A percentile compares a stretch with the other conserved stretches of the same genome.
phyloP scores from a whole-genome alignment of 92 coral and sea anemone genomes.

The Epizoanthus scotinus region DNA sequence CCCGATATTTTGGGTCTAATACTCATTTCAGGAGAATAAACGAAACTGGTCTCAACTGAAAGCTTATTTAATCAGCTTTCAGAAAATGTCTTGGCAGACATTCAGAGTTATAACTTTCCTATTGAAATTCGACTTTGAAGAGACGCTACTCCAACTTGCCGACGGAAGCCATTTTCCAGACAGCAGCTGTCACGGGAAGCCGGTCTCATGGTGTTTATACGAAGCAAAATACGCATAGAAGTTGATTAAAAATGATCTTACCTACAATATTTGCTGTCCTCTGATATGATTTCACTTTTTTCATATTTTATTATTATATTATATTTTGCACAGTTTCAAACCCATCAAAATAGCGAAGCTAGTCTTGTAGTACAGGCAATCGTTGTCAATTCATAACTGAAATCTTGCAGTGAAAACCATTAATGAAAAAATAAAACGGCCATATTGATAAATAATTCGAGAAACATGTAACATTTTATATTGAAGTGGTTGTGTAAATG shows the following conservation, averaged over 20 bases:
- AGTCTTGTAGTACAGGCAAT: neutral
- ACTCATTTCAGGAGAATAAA: neutral
- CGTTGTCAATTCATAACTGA: neutral
- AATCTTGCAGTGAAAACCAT: slow-evolving; percentile 4
- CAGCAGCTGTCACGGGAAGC: slow-evolving; percentile 4
- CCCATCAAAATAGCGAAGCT: neutral
- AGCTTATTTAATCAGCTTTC: slow-evolving; percentile 27
- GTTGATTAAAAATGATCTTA: neutral
- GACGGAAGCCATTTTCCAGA: slow-evolving; percentile 1
- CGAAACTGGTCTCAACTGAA: slow-evolving; percentile 1
- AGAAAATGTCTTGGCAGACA: slow-evolving; percentile 29
- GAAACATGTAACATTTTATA: slow-evolving; percentile 17
- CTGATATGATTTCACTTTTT: no score
- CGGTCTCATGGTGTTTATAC: neutral
- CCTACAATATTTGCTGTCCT: neutral
- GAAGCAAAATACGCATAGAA: slow-evolving; percentile 15
- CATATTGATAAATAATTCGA: slow-evolving; percentile 11
- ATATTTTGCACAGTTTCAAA: slow-evolving; percentile 12
- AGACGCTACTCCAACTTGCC: neutral
- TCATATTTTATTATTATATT: neutral
- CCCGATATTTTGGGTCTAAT: no score
- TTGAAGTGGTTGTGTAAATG: slow-evolving; percentile 12
- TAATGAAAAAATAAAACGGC: slow-evolving; percentile 9
- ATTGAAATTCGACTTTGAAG: slow-evolving; percentile 36
- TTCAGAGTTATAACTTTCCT: slow-evolving; percentile 32